Evolutionary conservation across 2,888 invertebrate genomes (phyloP).

Genomic region (Adela reaumurella): DNA sequence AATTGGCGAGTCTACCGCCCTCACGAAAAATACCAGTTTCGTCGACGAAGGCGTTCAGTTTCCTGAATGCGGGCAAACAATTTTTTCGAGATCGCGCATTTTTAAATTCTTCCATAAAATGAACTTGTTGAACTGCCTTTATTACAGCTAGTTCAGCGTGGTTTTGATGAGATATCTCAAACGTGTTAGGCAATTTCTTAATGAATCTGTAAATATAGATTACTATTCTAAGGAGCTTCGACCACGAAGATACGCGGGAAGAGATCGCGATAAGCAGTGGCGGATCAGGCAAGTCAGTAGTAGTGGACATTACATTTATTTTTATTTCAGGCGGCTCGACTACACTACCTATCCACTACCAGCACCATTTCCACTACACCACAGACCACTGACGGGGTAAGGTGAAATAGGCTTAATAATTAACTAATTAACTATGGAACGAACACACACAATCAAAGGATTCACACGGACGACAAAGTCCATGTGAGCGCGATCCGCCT

Average conservation of each 20-base stretch:
- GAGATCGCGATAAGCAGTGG: too few relatives aligned
- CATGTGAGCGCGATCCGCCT: too few relatives aligned
- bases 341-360: too few relatives aligned
- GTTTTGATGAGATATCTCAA: not conserved
- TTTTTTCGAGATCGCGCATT: not conserved
- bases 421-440: too few relatives aligned
- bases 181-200: not conserved
- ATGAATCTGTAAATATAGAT: not conserved
- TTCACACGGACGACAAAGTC: too few relatives aligned
- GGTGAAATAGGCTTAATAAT: too few relatives aligned
- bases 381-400: too few relatives aligned
- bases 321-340: too few relatives aligned
- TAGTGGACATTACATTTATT: too few relatives aligned
- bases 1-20: not conserved
- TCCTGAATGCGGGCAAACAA: not conserved
- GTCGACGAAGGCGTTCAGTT: slow-evolving; percentile 1
- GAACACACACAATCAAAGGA: too few relatives aligned
- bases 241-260: not conserved
- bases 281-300: too few relatives aligned
- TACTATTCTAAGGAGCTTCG: not conserved
- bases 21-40: slow-evolving; percentile 1
- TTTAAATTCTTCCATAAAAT: not conserved
- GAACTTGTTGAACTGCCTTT: not conserved
- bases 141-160: not conserved
- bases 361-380: too few relatives aligned